phyloP scores from a whole-genome alignment of 1,140 invertebrate genomes.

The Lepidurus couesii region DNA sequence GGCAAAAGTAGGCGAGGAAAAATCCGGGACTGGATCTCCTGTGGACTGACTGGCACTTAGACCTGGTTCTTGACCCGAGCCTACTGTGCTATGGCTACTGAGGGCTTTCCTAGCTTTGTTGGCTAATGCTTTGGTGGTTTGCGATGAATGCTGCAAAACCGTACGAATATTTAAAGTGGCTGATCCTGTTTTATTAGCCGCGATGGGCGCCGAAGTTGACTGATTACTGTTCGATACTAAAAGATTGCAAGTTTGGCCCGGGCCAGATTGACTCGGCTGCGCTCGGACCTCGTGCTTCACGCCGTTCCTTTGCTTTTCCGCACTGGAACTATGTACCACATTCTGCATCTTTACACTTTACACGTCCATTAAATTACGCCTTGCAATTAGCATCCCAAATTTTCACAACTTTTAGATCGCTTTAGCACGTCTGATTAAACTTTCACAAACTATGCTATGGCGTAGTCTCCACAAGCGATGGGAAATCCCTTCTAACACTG shows the following conservation, averaged over 20 bases:
- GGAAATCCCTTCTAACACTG: conserved; percentile 11
- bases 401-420: conserved; percentile 50
- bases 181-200: conserved; percentile 34
- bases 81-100: conserved; percentile 7
- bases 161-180: conserved; percentile 15
- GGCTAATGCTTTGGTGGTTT: neutral
- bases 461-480: conserved; percentile 39
- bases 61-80: conserved; percentile 12
- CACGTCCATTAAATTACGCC: conserved; percentile 1
- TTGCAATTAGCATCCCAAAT: conserved; percentile 57
- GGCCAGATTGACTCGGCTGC: conserved; percentile 36
- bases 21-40: neutral
- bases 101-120: neutral
- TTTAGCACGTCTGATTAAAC: conserved; percentile 38
- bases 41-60: neutral
- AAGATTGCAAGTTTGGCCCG: conserved; percentile 23
- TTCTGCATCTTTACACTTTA: conserved; percentile 76
- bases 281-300: conserved; percentile 41
- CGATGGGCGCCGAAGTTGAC: conserved; percentile 39
- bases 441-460: conserved; percentile 49
- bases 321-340: conserved; percentile 65
- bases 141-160: neutral
- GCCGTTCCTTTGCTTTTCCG: conserved; percentile 59
- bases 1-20: conserved; percentile 6
- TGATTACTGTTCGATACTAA: conserved; percentile 11